Evolutionary conservation across 2,888 invertebrate species (phyloP).

Genomic region (Dicroscelio sp.): DNA sequence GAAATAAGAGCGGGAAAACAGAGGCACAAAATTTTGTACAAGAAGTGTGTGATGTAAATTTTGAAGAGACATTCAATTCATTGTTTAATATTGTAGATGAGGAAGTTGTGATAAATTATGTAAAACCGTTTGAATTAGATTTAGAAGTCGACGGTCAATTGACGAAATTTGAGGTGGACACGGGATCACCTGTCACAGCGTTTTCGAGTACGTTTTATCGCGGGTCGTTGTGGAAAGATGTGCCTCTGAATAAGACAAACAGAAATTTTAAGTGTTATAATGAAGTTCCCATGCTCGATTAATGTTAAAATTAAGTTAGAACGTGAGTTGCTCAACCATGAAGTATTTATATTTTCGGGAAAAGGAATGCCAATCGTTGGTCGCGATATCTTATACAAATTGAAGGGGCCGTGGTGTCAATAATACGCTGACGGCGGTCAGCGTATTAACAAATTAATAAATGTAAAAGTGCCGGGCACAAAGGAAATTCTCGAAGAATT

Average conservation of each 20-base stretch:
- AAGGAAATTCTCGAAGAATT: neutral
- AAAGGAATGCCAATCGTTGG: constrained; percentile 51
- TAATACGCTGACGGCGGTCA: too few relatives aligned
- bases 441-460: neutral
- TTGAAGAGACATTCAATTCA: constrained; percentile 31
- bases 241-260: too few relatives aligned
- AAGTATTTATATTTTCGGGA: constrained; percentile 58
- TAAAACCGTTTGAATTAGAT: constrained; percentile 42
- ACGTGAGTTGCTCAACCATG: neutral
- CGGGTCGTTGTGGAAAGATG: too few relatives aligned
- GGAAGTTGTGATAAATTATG: constrained; percentile 27
- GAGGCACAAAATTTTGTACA: constrained; percentile 17
- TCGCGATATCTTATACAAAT: constrained; percentile 43
- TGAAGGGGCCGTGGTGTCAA: constrained; percentile 16
- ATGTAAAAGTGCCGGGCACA: too few relatives aligned
- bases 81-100: constrained; percentile 3
- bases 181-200: constrained; percentile 71
- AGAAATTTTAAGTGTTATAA: constrained; percentile 58
- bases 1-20: neutral
- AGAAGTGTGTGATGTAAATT: neutral
- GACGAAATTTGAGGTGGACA: constrained; percentile 65
- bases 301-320: constrained; percentile 22
- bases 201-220: constrained; percentile 60
- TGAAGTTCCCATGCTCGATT: constrained; percentile 27
- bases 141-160: constrained; percentile 17